These are phyloP conservation scores for Melanerpes formicivorus DNA, from an alignment of 2,113 vertebrate species.

Conservation along the genomic window DNA sequence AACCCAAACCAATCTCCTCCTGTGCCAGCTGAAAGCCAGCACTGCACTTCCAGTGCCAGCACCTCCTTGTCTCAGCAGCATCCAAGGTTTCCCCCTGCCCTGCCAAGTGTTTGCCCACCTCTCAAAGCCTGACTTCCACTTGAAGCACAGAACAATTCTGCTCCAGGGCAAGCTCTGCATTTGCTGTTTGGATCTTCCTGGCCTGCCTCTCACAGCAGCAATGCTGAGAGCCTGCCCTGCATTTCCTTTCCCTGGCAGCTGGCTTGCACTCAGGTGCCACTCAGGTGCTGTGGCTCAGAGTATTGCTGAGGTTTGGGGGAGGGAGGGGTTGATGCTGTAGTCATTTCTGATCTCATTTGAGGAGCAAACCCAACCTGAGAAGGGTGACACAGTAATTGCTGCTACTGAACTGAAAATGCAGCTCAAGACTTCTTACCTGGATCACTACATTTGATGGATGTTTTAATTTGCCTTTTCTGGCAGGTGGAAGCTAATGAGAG, in stretches of 20 bases:
- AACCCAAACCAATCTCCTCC: neutral
- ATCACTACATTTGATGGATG: slow-evolving; percentile 27
- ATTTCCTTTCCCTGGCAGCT: neutral
- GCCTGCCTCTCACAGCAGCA: neutral
- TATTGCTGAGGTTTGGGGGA: neutral
- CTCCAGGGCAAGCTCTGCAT: neutral
- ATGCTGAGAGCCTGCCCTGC: neutral
- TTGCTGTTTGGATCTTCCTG: neutral
- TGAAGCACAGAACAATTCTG: neutral
- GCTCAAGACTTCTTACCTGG: slow-evolving; percentile 38
- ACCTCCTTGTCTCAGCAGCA: neutral
- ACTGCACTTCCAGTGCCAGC: neutral
- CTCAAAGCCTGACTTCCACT: neutral
- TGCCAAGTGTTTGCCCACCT: neutral
- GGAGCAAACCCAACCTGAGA: neutral
- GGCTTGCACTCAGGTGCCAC: neutral
- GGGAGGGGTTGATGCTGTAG: neutral
- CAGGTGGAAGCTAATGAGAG: slow-evolving; percentile 35
- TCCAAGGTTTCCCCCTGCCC: neutral
- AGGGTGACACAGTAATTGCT: slow-evolving; percentile 16
- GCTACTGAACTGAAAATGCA: neutral
- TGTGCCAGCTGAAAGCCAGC: neutral
- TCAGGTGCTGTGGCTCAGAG: neutral
- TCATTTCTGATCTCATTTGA: slow-evolving; percentile 18
- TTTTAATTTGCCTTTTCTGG: slow-evolving; percentile 38